A percentile compares a stretch with the other conserved stretches of the same genome.
Conservation (phyloP, 30 jellyfish, hydroid and myxozoan genomes). For the Hydra vulgaris region DNA sequence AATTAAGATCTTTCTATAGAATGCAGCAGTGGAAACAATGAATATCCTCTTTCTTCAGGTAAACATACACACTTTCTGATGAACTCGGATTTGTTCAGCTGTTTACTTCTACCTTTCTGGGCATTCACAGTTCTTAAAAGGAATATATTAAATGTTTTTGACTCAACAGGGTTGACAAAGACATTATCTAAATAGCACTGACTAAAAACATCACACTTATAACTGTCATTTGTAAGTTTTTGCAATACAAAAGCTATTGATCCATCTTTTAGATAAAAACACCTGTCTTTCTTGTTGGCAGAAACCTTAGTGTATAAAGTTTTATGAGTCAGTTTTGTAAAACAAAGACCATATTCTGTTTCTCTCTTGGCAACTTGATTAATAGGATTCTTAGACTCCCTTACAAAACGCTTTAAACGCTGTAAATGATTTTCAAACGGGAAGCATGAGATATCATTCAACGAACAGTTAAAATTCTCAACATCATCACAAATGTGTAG, state of each 20-base stretch:
- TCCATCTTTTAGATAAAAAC: not conserved
- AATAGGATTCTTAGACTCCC: constrained; percentile 5
- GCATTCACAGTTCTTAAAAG: not conserved
- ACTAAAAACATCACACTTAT: not conserved
- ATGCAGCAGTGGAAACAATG: not conserved
- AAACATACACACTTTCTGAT: not conserved
- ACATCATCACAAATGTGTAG: constrained; percentile 39
- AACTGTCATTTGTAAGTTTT: not conserved
- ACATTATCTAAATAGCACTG: not conserved
- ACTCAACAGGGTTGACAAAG: not conserved
- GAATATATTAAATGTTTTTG: not conserved
- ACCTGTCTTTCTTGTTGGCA: not conserved
- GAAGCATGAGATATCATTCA: constrained; percentile 35
- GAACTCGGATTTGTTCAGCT: not conserved
- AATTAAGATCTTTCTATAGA: not conserved
- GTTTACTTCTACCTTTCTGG: not conserved
- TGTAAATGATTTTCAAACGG: constrained; percentile 25
- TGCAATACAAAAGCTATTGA: not conserved
- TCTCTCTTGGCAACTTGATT: constrained; percentile 14
- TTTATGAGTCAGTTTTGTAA: not conserved
- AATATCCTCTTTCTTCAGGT: not conserved
- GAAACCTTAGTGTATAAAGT: not conserved
- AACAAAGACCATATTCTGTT: not conserved
- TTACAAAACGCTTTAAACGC: constrained; percentile 9
- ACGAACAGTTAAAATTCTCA: constrained; percentile 20